A percentile compares a stretch with the other conserved stretches of the same genome.
Conservation (phyloP, 2,797 vertebrate genomes). For the Coranthus polyacanthus region DNA sequence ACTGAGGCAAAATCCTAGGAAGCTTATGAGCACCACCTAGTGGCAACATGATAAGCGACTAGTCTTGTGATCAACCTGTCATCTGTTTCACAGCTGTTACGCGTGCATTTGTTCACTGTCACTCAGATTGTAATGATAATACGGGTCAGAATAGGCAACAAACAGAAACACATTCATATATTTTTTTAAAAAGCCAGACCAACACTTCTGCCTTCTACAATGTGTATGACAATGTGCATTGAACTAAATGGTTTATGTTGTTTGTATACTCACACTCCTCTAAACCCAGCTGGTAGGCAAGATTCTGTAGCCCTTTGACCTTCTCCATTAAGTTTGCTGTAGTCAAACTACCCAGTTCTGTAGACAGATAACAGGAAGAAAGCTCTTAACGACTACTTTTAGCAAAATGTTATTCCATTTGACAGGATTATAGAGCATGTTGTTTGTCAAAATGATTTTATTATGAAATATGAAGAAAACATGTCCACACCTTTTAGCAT, state of each 20-base stretch:
- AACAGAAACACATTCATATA: slow-evolving; percentile 1
- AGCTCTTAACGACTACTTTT: slow-evolving; percentile 7
- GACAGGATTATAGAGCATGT: slow-evolving; percentile 24
- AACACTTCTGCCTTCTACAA: not conserved
- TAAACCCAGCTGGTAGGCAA: slow-evolving; percentile 96
- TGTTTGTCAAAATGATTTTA: too few species aligned
- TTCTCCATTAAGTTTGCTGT: slow-evolving; percentile 99
- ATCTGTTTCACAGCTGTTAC: not conserved
- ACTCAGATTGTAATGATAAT: not conserved
- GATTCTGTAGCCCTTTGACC: slow-evolving; percentile 97
- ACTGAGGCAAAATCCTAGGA: slow-evolving; percentile 1
- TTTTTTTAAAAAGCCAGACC: not conserved
- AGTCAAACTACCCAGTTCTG: slow-evolving; percentile 97
- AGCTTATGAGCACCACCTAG: slow-evolving; percentile 77
- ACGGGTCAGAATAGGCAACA: not conserved
- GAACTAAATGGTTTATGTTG: slow-evolving; percentile 8
- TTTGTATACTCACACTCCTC: slow-evolving; percentile 95
- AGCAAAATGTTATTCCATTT: slow-evolving; percentile 25
- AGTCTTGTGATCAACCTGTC: not conserved
- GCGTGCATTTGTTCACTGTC: not conserved
- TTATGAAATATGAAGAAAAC: not conserved
- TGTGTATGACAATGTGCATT: not conserved
- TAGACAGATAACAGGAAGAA: slow-evolving; percentile 19
- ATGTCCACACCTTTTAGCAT: slow-evolving; percentile 93
- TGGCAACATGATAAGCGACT: slow-evolving; percentile 54